phyloP scores from a whole-genome alignment of 2,113 vertebrate genomes.

The Dolichotis patagonum region DNA sequence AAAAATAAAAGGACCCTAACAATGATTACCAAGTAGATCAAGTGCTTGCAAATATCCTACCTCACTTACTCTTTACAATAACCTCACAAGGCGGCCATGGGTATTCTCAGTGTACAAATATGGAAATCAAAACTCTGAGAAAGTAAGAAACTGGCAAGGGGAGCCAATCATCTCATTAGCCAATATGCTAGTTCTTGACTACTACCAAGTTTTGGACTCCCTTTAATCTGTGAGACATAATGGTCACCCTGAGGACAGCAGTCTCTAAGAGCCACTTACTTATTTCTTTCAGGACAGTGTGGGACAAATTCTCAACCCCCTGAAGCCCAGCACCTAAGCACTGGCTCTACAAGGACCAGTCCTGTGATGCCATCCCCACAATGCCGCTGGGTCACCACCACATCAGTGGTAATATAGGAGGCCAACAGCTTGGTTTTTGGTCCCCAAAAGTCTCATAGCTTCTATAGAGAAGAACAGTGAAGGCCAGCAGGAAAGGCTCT shows the following conservation, averaged over 20 bases:
- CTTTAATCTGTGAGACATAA: not conserved
- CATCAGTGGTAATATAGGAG: not conserved
- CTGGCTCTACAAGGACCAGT: not conserved
- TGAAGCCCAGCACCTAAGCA: not conserved
- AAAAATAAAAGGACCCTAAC: not conserved
- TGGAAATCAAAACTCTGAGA: conserved; percentile 32
- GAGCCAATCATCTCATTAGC: not conserved
- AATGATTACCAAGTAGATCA: not conserved
- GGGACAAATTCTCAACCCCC: not conserved
- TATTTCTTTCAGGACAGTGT: not conserved
- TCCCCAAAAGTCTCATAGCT: not conserved
- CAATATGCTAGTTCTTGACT: not conserved
- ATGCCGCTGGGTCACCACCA: not conserved
- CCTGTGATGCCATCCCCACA: not conserved
- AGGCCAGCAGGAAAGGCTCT: not conserved
- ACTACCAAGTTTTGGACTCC: conserved; percentile 5
- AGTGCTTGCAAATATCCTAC: not conserved
- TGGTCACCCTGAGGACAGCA: not conserved
- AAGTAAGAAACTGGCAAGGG: not conserved
- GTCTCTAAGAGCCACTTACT: not conserved
- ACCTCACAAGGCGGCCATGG: not conserved
- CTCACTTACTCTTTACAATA: conserved; percentile 7
- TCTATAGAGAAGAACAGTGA: not conserved
- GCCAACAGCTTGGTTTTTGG: not conserved
- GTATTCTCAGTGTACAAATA: not conserved